These are phyloP conservation scores for Aphelocoma californica DNA, from an alignment of 2,797 vertebrate genomes.

Conservation along the genomic window DNA sequence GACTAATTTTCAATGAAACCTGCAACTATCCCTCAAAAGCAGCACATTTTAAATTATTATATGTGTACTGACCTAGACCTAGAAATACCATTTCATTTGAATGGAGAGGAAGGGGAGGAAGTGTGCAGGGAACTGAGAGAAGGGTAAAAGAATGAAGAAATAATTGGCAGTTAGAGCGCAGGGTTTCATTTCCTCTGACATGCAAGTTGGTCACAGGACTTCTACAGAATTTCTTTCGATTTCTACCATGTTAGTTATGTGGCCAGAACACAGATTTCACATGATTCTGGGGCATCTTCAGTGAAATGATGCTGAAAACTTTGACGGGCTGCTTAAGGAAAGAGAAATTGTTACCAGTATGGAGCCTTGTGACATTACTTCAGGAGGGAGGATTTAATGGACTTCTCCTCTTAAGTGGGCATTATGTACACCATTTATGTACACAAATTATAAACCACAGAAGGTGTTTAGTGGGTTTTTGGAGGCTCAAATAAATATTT, in stretches of 20 bases:
- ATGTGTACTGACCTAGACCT: not conserved
- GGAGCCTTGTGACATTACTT: not conserved
- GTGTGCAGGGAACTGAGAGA: not conserved
- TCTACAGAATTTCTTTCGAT: not conserved
- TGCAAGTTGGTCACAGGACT: not conserved
- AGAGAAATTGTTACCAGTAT: not conserved
- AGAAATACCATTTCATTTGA: constrained; percentile 22
- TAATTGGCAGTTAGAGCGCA: not conserved
- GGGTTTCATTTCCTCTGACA: constrained; percentile 30
- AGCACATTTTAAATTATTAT: not conserved
- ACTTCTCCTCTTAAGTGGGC: not conserved
- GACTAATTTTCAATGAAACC: not conserved
- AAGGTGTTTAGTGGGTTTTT: not conserved
- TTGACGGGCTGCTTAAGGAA: not conserved
- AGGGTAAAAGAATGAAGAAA: constrained; percentile 23
- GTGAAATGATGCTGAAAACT: not conserved
- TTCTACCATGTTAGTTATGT: not conserved
- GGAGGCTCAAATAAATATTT: not conserved
- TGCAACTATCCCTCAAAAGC: not conserved
- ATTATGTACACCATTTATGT: not conserved
- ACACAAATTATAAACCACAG: not conserved
- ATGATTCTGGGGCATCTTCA: not conserved
- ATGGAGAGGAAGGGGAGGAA: not conserved
- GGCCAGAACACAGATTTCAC: not conserved
- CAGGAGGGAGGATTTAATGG: not conserved